Percentiles rank a stretch among this genome's conserved stretches.
These are phyloP conservation scores for Pipra filicauda DNA, from an alignment of 2,113 vertebrate species.

Conservation along the genomic window DNA sequence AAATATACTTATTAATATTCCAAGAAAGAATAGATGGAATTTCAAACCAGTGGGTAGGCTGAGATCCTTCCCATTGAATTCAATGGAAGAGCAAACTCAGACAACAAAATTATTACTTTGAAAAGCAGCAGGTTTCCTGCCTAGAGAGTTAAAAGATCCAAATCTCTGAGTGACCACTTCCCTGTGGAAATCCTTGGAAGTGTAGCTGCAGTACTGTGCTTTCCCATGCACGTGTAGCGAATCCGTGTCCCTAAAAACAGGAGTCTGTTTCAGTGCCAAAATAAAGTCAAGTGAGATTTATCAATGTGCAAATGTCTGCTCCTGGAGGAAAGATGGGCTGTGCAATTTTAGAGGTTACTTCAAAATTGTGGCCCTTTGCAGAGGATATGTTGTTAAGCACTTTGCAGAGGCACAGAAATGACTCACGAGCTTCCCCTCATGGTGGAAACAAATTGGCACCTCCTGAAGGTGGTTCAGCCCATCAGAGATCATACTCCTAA, in stretches of 20 bases:
- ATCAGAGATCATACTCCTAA: neutral
- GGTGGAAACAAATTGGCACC: neutral
- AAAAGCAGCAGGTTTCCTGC: neutral
- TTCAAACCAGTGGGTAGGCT: neutral
- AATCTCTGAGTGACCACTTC: neutral
- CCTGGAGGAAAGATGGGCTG: neutral
- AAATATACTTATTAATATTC: neutral
- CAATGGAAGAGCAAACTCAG: neutral
- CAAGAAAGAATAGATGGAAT: neutral
- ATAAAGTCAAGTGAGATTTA: neutral
- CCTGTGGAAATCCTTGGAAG: neutral
- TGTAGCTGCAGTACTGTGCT: neutral
- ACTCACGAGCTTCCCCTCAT: neutral
- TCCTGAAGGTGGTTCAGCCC: neutral
- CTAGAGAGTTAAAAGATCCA: neutral
- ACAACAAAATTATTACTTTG: neutral
- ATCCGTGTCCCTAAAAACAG: neutral
- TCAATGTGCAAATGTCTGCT: neutral
- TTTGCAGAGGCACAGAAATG: neutral
- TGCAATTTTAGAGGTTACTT: neutral
- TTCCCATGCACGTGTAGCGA: rapidly evolving
- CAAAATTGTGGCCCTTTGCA: neutral
- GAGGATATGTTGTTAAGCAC: neutral
- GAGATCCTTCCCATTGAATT: neutral
- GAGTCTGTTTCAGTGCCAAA: neutral